Percentiles rank a stretch among this genome's conserved stretches.
Conservation (phyloP, 2,888 invertebrate genomes). For the Dynastes tityus region DNA sequence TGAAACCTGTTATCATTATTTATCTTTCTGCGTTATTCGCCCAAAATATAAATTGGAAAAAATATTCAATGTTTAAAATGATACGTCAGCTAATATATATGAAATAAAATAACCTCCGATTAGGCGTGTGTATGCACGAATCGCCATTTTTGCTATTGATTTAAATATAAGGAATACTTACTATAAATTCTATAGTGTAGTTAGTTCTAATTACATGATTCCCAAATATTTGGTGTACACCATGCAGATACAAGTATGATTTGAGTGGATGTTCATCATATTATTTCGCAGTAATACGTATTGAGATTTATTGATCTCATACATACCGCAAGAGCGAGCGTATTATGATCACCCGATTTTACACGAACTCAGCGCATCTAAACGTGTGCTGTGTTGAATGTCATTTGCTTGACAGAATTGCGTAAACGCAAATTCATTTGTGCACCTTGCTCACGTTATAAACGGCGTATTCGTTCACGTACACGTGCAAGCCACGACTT, state of each 20-base stretch:
- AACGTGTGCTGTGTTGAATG: too few species aligned
- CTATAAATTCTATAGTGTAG: background rate
- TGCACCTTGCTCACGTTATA: too few species aligned
- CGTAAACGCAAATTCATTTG: too few species aligned
- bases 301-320: too few species aligned
- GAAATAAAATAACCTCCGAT: slow-evolving; percentile 8
- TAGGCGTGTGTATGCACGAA: background rate
- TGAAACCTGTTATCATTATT: slow-evolving; percentile 8
- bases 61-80: slow-evolving; percentile 20
- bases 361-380: too few species aligned
- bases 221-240: background rate
- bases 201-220: background rate
- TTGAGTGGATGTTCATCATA: background rate
- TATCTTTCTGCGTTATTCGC: slow-evolving; percentile 5
- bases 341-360: too few species aligned
- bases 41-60: slow-evolving; percentile 2
- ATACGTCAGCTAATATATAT: background rate
- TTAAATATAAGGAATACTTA: background rate
- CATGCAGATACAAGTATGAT: background rate
- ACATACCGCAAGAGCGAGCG: too few species aligned
- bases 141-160: background rate
- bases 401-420: too few species aligned
- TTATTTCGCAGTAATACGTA: too few species aligned
- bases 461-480: too few species aligned
- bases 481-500: too few species aligned